These are phyloP conservation scores for Trachelus stipa DNA, from an alignment of 2,888 invertebrate species.

Conservation along the genomic window DNA sequence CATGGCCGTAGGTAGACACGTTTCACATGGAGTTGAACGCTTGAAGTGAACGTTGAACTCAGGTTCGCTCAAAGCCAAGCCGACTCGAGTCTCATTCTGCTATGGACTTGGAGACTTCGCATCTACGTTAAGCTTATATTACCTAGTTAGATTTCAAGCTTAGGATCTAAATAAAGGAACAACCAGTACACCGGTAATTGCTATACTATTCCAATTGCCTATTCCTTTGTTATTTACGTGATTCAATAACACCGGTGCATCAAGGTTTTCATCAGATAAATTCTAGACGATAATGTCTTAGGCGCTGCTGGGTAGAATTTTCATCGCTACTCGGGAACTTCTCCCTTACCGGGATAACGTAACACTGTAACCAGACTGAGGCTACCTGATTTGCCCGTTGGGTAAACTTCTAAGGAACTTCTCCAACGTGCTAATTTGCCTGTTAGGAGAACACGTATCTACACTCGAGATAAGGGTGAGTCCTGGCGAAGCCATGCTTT, in stretches of 20 bases:
- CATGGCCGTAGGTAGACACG: conserved; percentile 43
- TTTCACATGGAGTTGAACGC: not conserved
- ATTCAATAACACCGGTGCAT: not conserved
- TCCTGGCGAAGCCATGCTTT: not conserved
- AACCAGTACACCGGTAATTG: conserved; percentile 33
- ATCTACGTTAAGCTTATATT: conserved; percentile 48
- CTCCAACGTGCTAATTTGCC: conserved; percentile 63
- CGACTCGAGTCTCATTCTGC: conserved; percentile 19
- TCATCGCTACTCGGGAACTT: not conserved
- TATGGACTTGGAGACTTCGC: conserved; percentile 14
- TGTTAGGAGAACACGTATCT: conserved; percentile 48
- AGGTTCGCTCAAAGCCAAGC: conserved; percentile 47
- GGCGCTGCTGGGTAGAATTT: not conserved
- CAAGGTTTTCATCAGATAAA: not conserved
- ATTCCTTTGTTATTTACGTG: not conserved
- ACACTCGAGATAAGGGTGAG: conserved; percentile 47
- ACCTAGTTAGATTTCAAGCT: conserved; percentile 53
- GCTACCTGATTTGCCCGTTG: not conserved
- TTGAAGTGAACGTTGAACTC: conserved; percentile 8
- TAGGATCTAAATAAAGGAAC: conserved; percentile 55
- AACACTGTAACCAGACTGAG: not conserved
- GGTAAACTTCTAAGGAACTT: conserved; percentile 56
- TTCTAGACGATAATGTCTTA: not conserved
- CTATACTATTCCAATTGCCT: not conserved
- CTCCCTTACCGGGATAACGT: not conserved